Conservation (phyloP, 1,140 invertebrate species). For the Daktulosphaira vitifoliae region DNA sequence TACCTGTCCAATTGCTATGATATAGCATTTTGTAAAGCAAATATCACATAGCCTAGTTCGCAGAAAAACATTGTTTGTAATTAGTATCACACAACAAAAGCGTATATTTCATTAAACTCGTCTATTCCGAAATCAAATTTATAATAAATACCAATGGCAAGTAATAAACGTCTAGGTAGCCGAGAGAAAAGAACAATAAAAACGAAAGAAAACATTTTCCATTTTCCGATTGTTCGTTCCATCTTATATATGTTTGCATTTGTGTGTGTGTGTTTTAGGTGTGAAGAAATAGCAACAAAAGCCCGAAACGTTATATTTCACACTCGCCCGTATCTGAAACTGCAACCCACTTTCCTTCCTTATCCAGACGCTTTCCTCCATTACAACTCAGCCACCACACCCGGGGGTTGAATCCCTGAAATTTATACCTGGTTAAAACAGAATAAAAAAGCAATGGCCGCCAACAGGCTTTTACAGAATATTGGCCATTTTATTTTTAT, state of each 20-base stretch:
- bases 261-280: background rate
- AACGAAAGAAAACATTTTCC: conserved; percentile 1
- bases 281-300: conserved; percentile 22
- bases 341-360: background rate
- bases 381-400: background rate
- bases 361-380: background rate
- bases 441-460: conserved; percentile 31
- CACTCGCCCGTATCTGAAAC: conserved; percentile 11
- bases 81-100: too few relatives aligned
- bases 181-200: background rate
- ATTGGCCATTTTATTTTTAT: conserved; percentile 23
- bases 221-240: conserved; percentile 20
- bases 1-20: too few relatives aligned
- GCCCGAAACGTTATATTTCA: conserved; percentile 30
- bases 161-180: conserved; percentile 9
- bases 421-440: conserved; percentile 31
- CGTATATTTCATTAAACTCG: too few relatives aligned
- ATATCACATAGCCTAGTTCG: too few relatives aligned
- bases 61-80: too few relatives aligned
- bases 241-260: conserved; percentile 3
- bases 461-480: conserved; percentile 26
- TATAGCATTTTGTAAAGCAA: too few relatives aligned
- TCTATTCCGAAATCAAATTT: too few relatives aligned
- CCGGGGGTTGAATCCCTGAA: conserved; percentile 20
- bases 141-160: too few relatives aligned